Evolutionary conservation across 1,140 invertebrate species (phyloP), one percentile per base, ranked within the genome.

Genomic region (Drosophila simulans): DNA sequence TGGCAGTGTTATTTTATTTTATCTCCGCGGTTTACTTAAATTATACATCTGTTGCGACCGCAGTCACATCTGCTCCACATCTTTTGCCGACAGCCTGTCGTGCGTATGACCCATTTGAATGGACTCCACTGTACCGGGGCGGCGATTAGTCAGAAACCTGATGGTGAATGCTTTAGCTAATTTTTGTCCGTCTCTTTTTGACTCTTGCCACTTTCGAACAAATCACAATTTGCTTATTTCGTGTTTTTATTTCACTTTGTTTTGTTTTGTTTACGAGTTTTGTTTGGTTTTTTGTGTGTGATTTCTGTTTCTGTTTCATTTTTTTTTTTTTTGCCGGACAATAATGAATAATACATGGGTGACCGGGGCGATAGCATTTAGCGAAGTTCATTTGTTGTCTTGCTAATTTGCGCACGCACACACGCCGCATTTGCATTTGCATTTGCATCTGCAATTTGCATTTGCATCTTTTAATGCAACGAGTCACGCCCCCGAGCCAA

Each of bases 111-210:
- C 45, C 42, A 13, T 13, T 35, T 35, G 43, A 31, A 20, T 17
- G 3, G 46, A 31, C 15, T 17, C 13, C 5, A 68, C 64, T 81
- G 78, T 81, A 68, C 11, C 1, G 27, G 46, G 31, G 20, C 20
- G 42, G 56, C 54, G 72, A 85, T 90, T 90, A 90, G 85, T 90
- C 85, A 90, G 74, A 89, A 90, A 90, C 85, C 81, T 90, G 85
- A 54, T 80, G 79, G 59, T 58, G 71, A 74, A 63, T 74, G 51
- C 22, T 51, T 74, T 39, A 20, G 43, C 51, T 46, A 46, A 55
- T 27, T 55, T 55, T 34, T 17, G 31, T 31, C 31, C 31, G 31
- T 31, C 31, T 31, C 31, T 31, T 31, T 31, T 31, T 2, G 7
- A 31, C 12, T 39, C 12, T 63, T 8, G 27, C 34, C 2, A 7